Percentiles rank a stretch among this genome's conserved stretches.
These are phyloP conservation scores for Tetramorium alpestre DNA, from an alignment of 1,140 invertebrate genomes.

Conservation along the genomic window DNA sequence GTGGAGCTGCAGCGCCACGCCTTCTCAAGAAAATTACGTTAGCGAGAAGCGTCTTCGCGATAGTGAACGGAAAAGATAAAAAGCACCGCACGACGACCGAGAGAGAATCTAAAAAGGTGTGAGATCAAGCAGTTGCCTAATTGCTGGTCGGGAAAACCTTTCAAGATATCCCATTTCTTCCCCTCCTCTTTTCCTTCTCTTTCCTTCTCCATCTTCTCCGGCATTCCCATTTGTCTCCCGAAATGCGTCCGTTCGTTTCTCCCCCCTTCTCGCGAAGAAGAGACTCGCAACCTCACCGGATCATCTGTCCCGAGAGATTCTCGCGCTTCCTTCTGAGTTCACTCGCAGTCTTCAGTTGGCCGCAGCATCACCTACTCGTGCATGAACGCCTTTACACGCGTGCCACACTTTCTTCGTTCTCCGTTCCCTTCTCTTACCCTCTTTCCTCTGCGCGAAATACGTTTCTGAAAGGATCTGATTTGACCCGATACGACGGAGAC, in stretches of 20 bases:
- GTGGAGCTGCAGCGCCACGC: not conserved
- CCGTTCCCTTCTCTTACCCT: not conserved
- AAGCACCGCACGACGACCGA: slow-evolving; percentile 8
- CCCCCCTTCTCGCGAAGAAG: slow-evolving; percentile 2
- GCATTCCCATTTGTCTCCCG: slow-evolving; percentile 32
- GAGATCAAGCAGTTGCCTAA: slow-evolving; percentile 66
- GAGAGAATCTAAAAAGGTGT: slow-evolving; percentile 39
- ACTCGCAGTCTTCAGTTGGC: slow-evolving; percentile 7
- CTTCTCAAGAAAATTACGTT: slow-evolving; percentile 36
- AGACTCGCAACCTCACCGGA: slow-evolving; percentile 1
- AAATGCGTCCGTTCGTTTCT: not conserved
- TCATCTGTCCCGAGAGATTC: slow-evolving; percentile 41
- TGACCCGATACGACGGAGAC: slow-evolving; percentile 40
- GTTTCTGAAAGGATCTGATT: slow-evolving; percentile 59
- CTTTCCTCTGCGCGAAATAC: slow-evolving; percentile 4
- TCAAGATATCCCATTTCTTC: slow-evolving; percentile 30
- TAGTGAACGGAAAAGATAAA: slow-evolving; percentile 14
- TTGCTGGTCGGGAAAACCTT: slow-evolving; percentile 61
- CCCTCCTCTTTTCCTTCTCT: not conserved
- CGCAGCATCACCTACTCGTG: slow-evolving; percentile 10
- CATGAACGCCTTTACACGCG: slow-evolving; percentile 6
- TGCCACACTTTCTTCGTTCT: not conserved
- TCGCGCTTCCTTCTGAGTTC: slow-evolving; percentile 13
- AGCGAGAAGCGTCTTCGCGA: slow-evolving; percentile 15
- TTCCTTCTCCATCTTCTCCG: not conserved